Conservation (phyloP, 2,113 vertebrate species). For the Vulpes lagopus region DNA sequence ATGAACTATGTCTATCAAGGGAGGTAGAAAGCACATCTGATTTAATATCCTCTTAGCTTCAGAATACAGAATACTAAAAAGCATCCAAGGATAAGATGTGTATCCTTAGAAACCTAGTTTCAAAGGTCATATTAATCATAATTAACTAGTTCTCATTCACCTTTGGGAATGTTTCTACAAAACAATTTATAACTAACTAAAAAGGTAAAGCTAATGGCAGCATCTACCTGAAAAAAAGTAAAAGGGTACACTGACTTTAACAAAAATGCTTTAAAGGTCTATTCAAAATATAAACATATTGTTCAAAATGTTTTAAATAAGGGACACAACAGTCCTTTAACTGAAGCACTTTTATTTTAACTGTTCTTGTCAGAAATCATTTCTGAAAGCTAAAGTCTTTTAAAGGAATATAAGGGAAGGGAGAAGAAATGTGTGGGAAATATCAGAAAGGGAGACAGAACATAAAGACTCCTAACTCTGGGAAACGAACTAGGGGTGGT, state of each 20-base stretch:
- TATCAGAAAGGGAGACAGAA: too few species aligned
- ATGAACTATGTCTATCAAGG: not conserved
- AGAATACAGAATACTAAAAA: not conserved
- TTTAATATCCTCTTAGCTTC: not conserved
- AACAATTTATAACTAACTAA: constrained; percentile 35
- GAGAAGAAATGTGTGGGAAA: too few species aligned
- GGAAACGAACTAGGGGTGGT: too few species aligned
- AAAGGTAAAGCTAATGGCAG: constrained; percentile 13
- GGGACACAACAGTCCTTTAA: not conserved
- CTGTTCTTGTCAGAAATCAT: constrained; percentile 24
- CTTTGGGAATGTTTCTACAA: not conserved
- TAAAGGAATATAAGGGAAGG: too few species aligned
- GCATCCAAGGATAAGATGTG: not conserved
- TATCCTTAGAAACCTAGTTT: not conserved
- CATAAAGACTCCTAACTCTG: too few species aligned
- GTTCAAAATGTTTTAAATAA: not conserved
- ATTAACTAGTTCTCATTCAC: not conserved
- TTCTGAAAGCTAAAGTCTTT: constrained; percentile 32
- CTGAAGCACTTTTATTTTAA: constrained; percentile 42
- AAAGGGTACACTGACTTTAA: not conserved
- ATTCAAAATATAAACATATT: not conserved
- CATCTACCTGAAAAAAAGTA: not conserved
- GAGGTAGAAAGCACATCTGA: not conserved
- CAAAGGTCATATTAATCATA: constrained; percentile 14
- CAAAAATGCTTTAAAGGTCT: not conserved